Base-by-base conservation (phyloP, 2,797 vertebrate species). In the Pipistrellus pipistrellus region DNA sequence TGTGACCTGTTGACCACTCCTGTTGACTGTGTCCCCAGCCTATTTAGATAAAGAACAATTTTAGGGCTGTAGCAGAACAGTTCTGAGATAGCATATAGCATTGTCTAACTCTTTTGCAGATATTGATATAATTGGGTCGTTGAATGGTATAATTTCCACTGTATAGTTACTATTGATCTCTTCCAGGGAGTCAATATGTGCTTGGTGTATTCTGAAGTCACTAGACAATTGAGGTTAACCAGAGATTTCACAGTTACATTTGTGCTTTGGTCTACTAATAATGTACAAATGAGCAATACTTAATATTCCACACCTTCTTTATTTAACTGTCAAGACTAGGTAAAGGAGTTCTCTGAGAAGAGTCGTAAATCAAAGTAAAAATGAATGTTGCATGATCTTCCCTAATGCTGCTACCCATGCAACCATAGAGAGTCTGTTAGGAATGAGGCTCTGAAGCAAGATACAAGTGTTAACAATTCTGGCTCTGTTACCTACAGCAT, bases 121-220 rank as follows among this genome's bases (percentile, higher is more conserved):
- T 95, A 94, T 78, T 91, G 88, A 94, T 93, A 27, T 73, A 92
- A 94, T 57, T 71, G 66, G 69, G 44, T 46, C 7, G 8, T 76
- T 92, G 84, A 93, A 76, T 93, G 81, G 77, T 78, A 6, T 92
- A 97, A 93, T 94, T 94, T 93, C 59, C 51, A 95, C 83, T 71
- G 72, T 85, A 84, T 18, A 87, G 92, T 51, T 77, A 35, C 62
- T 95, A 97, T 96, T 41, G 92, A 96, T 96, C 68, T 95, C 69
- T 71, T 89, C 10, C 38, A 66, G 32, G 85, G 68, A 94, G 71
- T 95, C 92, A 82, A 85, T 96, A 76, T 41, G n/a, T 89, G 27
- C 62, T 92, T 93, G 62, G 62, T 96, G 85, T 96, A 91, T 89
- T 80, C 76, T 72, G 64, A 96, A 95, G 55, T 89, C 35, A 27